Percentiles rank a stretch among this genome's conserved stretches.
Evolutionary conservation across 1,140 invertebrate species (phyloP).

Genomic region (Reticulitermes speratus): DNA sequence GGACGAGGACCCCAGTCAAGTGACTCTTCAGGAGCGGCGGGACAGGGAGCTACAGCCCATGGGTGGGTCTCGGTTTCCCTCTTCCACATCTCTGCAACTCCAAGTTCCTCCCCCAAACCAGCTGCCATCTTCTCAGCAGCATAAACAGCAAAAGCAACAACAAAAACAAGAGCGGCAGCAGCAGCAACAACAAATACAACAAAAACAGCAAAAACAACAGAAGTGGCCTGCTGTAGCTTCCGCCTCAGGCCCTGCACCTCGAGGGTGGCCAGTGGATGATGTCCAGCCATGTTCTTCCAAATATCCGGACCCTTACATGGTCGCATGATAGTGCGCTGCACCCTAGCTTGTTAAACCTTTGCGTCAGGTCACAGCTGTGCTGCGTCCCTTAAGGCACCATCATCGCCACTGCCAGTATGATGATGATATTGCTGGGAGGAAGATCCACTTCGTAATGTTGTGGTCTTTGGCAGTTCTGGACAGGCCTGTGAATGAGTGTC

Average conservation of each 20-base stretch:
- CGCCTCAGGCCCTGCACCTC: background rate
- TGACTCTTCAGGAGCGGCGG: conserved; percentile 37
- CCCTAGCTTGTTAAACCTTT: conserved; percentile 15
- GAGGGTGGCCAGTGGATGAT: conserved; percentile 51
- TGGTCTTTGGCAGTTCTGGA: background rate
- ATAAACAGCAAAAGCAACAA: conserved; percentile 29
- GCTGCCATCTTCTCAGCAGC: conserved; percentile 34
- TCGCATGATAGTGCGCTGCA: conserved; percentile 43
- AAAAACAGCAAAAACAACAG: conserved; percentile 31
- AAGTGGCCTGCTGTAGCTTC: conserved; percentile 32
- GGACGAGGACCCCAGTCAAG: conserved; percentile 41
- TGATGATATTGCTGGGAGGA: background rate
- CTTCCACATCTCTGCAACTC: conserved; percentile 38
- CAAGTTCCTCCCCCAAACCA: conserved; percentile 34
- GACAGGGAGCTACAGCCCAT: conserved; percentile 30
- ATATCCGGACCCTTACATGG: conserved; percentile 52
- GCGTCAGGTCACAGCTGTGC: background rate
- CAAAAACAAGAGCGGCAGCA: background rate
- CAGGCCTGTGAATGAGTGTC: conserved; percentile 2
- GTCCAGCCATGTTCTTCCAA: conserved; percentile 61
- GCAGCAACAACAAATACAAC: conserved; percentile 25
- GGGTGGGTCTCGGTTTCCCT: conserved; percentile 35
- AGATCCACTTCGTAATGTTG: background rate
- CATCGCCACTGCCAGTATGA: background rate
- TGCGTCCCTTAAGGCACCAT: background rate